A percentile compares a stretch with the other conserved stretches of the same genome.
phyloP scores from a whole-genome alignment of 2,113 vertebrate species.

The Oreochromis niloticus region DNA sequence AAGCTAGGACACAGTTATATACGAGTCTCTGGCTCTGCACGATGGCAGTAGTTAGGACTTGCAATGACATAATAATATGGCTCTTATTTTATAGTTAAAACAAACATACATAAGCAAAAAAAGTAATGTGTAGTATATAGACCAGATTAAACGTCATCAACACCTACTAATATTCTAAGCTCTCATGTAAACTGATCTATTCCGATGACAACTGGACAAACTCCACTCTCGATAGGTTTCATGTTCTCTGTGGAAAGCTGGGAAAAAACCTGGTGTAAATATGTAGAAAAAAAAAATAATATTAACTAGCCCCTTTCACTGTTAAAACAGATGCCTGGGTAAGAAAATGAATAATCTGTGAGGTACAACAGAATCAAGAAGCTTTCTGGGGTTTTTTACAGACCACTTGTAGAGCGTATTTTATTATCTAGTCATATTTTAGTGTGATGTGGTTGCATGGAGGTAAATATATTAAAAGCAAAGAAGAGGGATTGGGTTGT shows the following conservation, averaged over 20 bases:
- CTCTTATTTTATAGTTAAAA: background rate
- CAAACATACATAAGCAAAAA: background rate
- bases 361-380: background rate
- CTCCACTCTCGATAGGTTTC: background rate
- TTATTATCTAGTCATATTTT: background rate
- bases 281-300: background rate
- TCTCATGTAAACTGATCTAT: background rate
- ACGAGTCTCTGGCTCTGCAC: background rate
- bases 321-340: background rate
- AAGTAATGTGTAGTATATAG: background rate
- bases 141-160: background rate
- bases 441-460: background rate
- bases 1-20: background rate
- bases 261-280: background rate
- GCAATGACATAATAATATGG: background rate
- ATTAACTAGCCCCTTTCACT: background rate
- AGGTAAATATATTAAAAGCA: background rate
- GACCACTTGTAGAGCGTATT: background rate
- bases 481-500: background rate
- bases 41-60: background rate
- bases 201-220: background rate
- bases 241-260: background rate
- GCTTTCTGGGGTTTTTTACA: background rate
- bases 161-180: background rate
- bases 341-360: background rate